Conservation (phyloP, 37 sponge, comb jelly and placozoan species). For the Cladorhizidae sp. region DNA sequence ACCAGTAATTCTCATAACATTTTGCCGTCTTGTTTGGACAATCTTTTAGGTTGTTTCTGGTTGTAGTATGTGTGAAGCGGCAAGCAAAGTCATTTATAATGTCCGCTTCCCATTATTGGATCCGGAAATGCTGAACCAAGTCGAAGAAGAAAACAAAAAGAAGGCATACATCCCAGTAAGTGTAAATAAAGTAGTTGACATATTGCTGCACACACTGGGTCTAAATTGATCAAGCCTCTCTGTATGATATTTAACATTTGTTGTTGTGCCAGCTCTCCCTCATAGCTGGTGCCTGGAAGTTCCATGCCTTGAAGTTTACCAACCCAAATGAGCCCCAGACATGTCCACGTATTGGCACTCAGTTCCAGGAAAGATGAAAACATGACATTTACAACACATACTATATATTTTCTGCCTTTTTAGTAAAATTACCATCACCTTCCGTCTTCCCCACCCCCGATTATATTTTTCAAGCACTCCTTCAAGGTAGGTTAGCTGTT, state of each 20-base stretch:
- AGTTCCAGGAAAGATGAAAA: too few species aligned
- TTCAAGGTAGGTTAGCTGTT: too few species aligned
- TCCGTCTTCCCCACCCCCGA: too few species aligned
- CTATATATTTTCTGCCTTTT: too few species aligned
- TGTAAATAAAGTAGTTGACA: not conserved
- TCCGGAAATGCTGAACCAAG: conserved; percentile 79
- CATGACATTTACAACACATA: too few species aligned
- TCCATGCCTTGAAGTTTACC: conserved; percentile 87
- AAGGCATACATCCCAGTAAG: conserved; percentile 95
- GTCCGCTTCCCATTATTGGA: conserved; percentile 90
- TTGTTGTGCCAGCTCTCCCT: conserved; percentile 56
- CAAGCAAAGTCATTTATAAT: conserved; percentile 79
- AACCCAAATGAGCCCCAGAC: conserved; percentile 78
- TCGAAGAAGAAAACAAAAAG: conserved; percentile 90
- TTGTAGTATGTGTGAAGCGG: conserved; percentile 72
- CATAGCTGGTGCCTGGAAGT: conserved; percentile 96
- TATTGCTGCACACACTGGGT: not conserved
- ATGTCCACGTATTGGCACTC: conserved; percentile 85
- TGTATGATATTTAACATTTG: not conserved
- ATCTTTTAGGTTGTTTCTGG: conserved; percentile 96
- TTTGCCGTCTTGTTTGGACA: not conserved
- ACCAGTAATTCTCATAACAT: not conserved
- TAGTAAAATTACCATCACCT: too few species aligned
- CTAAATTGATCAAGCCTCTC: not conserved
- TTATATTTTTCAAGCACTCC: too few species aligned